Percentiles rank a stretch among this genome's conserved stretches.
Conservation (phyloP, 1,140 invertebrate genomes). For the Mya arenaria region DNA sequence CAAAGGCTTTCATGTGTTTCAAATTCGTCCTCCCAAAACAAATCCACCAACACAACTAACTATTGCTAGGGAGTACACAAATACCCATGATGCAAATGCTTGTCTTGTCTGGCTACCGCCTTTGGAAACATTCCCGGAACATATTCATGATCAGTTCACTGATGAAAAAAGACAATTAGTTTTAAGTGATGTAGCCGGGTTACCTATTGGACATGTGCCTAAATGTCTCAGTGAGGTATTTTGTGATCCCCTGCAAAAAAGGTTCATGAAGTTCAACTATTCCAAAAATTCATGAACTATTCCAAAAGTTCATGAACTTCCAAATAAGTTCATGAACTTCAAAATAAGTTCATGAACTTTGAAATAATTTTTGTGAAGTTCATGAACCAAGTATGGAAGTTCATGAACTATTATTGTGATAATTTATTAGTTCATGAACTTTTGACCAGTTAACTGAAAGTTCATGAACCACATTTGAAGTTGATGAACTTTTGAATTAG, state of each 20-base stretch:
- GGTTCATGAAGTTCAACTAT: too few relatives aligned
- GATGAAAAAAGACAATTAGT: slow-evolving; percentile 23
- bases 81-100: slow-evolving; percentile 28
- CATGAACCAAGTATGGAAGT: too few relatives aligned
- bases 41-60: slow-evolving; percentile 1
- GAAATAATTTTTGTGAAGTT: too few relatives aligned
- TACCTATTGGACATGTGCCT: slow-evolving; percentile 21
- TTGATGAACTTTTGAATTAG: too few relatives aligned
- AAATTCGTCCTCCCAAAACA: slow-evolving; percentile 2
- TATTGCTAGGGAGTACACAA: slow-evolving; percentile 22
- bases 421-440: too few relatives aligned
- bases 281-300: too few relatives aligned
- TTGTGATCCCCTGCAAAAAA: background rate
- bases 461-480: too few relatives aligned
- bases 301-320: too few relatives aligned
- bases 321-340: too few relatives aligned
- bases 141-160: slow-evolving; percentile 15
- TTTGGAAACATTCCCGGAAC: background rate
- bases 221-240: background rate
- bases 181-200: slow-evolving; percentile 8
- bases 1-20: slow-evolving; percentile 37
- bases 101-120: slow-evolving; percentile 21
- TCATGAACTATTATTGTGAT: too few relatives aligned
- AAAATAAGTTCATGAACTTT: too few relatives aligned
- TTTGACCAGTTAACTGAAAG: too few relatives aligned